Conservation (phyloP, 2,797 vertebrate species). For the Macropus fuliginosus region DNA sequence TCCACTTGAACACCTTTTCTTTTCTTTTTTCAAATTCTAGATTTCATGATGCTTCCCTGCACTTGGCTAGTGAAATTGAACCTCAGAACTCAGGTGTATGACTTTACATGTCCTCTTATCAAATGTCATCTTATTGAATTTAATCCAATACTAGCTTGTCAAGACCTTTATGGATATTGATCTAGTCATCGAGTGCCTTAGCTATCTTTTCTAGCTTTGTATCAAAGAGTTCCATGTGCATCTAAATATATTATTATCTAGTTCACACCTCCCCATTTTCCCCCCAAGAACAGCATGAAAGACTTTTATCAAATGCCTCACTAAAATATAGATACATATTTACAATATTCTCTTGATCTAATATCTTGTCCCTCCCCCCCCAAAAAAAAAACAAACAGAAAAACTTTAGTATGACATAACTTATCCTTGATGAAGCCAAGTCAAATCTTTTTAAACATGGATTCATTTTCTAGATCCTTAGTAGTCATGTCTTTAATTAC, state of each 20-base stretch:
- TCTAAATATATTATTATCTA: not conserved
- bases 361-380: too few relatives aligned
- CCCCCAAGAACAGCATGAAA: not conserved
- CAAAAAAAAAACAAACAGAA: not conserved
- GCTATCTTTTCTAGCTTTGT: not conserved
- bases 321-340: not conserved
- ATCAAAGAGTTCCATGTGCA: not conserved
- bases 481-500: not conserved
- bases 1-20: not conserved
- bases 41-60: too few relatives aligned
- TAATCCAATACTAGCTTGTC: not conserved
- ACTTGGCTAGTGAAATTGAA: not conserved
- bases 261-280: not conserved
- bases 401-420: not conserved
- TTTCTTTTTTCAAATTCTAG: too few relatives aligned
- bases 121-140: not conserved
- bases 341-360: not conserved
- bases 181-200: not conserved
- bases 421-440: not conserved
- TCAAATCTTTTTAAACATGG: not conserved
- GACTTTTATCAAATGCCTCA: not conserved
- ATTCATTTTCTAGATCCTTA: not conserved
- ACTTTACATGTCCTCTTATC: not conserved
- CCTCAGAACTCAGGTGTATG: not conserved
- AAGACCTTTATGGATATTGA: not conserved